Conservation (phyloP, 2,888 invertebrate genomes). For the Phengaris alcon region DNA sequence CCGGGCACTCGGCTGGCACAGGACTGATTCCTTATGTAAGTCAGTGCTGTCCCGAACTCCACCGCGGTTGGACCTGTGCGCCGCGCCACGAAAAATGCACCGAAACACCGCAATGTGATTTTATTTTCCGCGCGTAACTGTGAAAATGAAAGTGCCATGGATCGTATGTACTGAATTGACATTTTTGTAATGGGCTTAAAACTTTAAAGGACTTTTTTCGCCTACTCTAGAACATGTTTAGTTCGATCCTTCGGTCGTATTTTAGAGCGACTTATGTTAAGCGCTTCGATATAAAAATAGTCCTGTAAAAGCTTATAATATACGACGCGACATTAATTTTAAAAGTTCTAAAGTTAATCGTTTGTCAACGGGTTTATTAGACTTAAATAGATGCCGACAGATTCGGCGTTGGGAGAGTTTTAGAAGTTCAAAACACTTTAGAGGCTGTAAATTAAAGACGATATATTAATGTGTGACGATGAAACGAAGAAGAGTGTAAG, state of each 20-base stretch:
- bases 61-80: conserved; percentile 51
- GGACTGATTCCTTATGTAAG: conserved; percentile 76
- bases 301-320: conserved; percentile 53
- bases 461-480: conserved; percentile 54
- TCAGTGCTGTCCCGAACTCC: conserved; percentile 60
- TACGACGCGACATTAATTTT: conserved; percentile 62
- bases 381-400: conserved; percentile 64
- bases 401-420: conserved; percentile 60
- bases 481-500: conserved; percentile 63
- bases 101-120: conserved; percentile 54
- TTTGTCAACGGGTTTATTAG: conserved; percentile 73
- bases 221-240: conserved; percentile 61
- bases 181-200: conserved; percentile 39
- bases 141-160: conserved; percentile 45
- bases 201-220: conserved; percentile 52
- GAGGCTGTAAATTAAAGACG: conserved; percentile 33
- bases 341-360: conserved; percentile 60
- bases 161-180: conserved; percentile 8
- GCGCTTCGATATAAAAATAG: conserved; percentile 63
- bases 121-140: conserved; percentile 41
- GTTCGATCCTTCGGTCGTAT: conserved; percentile 53
- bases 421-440: conserved; percentile 56
- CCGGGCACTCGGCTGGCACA: conserved; percentile 60
- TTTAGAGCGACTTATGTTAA: conserved; percentile 54
- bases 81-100: conserved; percentile 40